These are phyloP conservation scores for Bellardia pandia DNA, from an alignment of 2,888 invertebrate species.

Conservation along the genomic window DNA sequence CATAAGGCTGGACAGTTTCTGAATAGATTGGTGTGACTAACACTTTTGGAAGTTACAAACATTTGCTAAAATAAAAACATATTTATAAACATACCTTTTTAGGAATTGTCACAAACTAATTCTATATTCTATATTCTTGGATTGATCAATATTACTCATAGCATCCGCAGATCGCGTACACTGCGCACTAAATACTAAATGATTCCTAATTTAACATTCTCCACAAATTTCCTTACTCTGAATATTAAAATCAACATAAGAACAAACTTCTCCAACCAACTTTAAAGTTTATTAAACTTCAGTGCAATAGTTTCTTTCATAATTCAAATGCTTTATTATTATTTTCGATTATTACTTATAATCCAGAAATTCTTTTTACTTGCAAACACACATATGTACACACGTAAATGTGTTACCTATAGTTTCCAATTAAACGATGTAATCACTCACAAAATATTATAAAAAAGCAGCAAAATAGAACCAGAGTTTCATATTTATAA, in stretches of 20 bases:
- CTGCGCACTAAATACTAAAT: too few relatives aligned
- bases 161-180: too few relatives aligned
- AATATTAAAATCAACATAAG: background rate
- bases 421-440: constrained; percentile 58
- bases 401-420: constrained; percentile 42
- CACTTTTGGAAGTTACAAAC: too few relatives aligned
- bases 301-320: background rate
- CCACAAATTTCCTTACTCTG: background rate
- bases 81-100: too few relatives aligned
- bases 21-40: too few relatives aligned
- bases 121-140: too few relatives aligned
- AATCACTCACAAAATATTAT: constrained; percentile 39
- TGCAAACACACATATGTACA: background rate
- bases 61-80: too few relatives aligned
- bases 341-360: constrained; percentile 24
- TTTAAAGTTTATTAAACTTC: background rate
- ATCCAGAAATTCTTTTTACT: background rate
- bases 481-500: background rate
- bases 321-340: background rate
- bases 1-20: too few relatives aligned
- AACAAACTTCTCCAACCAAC: background rate
- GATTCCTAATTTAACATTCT: background rate
- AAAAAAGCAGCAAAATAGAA: background rate
- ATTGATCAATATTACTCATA: too few relatives aligned
- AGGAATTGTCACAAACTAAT: too few relatives aligned